Conservation (phyloP, 2,888 invertebrate genomes). For the Endomychus coccineus region DNA sequence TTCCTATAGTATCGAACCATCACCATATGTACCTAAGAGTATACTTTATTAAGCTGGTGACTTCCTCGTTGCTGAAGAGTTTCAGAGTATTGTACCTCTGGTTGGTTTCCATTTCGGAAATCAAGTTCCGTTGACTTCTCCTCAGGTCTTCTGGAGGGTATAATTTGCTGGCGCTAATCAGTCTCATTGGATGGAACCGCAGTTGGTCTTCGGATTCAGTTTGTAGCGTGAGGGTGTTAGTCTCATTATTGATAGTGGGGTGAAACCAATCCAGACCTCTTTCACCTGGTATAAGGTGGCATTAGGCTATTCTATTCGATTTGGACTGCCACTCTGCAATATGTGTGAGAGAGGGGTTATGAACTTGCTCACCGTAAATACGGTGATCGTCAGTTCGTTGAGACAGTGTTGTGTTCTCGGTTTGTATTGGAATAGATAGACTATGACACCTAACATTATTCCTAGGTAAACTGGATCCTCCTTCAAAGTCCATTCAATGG, state of each 20-base stretch:
- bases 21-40: no score
- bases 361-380: conserved; percentile 20
- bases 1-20: no score
- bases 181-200: no score
- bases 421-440: conserved; percentile 27
- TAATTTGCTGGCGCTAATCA: no score
- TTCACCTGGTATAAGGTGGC: conserved; percentile 18
- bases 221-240: no score
- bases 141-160: no score
- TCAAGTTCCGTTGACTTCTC: no score
- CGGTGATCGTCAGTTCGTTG: conserved; percentile 22
- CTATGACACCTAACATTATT: conserved; percentile 24
- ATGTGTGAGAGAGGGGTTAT: conserved; percentile 21
- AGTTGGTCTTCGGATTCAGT: no score
- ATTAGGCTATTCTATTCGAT: conserved; percentile 18
- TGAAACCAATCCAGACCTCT: conserved; percentile 15
- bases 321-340: conserved; percentile 14
- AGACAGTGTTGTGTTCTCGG: conserved; percentile 22
- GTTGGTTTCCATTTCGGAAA: no score
- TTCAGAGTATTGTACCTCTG: no score
- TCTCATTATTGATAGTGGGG: conserved; percentile 9
- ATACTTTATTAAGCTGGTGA: no score
- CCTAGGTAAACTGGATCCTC: conserved; percentile 27
- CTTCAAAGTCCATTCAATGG: conserved; percentile 24
- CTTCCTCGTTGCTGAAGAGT: no score